Base-by-base conservation (phyloP, 2,888 invertebrate species). In the Drosophila anomalipes region DNA sequence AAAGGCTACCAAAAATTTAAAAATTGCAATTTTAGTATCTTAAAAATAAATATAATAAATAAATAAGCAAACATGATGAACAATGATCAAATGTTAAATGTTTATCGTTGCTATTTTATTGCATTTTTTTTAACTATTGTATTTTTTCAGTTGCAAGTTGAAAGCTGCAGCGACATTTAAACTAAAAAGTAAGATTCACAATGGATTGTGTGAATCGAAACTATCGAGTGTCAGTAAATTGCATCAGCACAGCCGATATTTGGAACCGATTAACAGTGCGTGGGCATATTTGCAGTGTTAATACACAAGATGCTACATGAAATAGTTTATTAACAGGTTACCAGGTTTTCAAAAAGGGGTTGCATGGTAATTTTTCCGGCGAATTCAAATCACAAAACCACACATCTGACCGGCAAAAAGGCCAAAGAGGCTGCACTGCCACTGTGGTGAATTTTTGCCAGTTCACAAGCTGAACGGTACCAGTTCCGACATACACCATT, bases 31-130 rank as follows among this genome's bases (percentile, higher is more conserved):
- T 4, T 39, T 19, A 7, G 41, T 26, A 35, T 49, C 1, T 30
- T 19, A 12, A 33, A 47, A 47, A 47, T 47, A 33, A 57, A 58
- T 44, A 39, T 16, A 47, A 47, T 16, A 47, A 47, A 47, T 47
- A 47, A 26, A 26, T 47, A 16, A 26, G 26, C 47, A 7, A 26
- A 16, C 16, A 47, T 16, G 26, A 47, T 47, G 22, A 51, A 12
- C 5, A 73, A 44, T 30, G 19, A 12, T 28, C 1, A 52, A 52
- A 19, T 52, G 9, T 22, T 22, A 12, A 1, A 44, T 26, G 26
- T 19, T 26, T 30, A 30, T 51, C 2, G 19, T 10, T 30, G 4
- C 4, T 30, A 19, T 51, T 51, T 28, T 28, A 19, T 30, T 51
- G 10, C 0, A 16, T 4, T 30, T 30, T 19, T 19, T n/a, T 52